Conservation (phyloP, 2,797 vertebrate species). For the Periparus ater region DNA sequence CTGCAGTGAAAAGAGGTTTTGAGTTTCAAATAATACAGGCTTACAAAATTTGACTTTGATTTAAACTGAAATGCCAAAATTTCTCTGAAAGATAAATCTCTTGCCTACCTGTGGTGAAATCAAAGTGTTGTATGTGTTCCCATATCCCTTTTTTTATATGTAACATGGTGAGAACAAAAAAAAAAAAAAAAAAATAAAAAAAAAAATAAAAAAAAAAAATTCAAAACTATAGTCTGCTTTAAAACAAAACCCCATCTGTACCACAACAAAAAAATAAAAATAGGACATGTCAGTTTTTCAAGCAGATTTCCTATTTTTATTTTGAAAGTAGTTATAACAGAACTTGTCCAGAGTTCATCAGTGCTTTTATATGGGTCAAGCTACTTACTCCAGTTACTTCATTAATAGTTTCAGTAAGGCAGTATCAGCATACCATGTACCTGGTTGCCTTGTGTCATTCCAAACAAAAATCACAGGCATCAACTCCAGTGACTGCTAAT, state of each 20-base stretch:
- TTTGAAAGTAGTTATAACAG: background rate
- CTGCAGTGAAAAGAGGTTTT: background rate
- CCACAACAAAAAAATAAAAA: background rate
- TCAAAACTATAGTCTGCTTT: background rate
- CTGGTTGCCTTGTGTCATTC: background rate
- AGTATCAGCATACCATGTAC: background rate
- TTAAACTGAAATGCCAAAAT: background rate
- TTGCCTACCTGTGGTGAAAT: background rate
- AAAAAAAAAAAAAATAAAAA: background rate
- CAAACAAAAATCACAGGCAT: background rate
- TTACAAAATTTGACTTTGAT: background rate
- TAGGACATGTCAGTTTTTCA: background rate
- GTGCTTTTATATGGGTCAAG: background rate
- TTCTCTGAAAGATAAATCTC: background rate
- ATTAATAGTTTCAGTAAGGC: background rate
- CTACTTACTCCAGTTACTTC: background rate
- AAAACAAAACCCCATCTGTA: background rate
- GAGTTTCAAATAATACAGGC: background rate
- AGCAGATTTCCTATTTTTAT: background rate
- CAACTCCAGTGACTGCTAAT: background rate
- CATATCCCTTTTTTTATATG: background rate
- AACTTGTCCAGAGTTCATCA: background rate
- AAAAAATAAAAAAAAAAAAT: background rate
- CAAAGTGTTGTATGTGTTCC: background rate
- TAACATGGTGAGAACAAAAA: background rate